A percentile compares a stretch with the other conserved stretches of the same genome.
Conservation (phyloP, 2,888 invertebrate species). For the Cataglyphis albicans region DNA sequence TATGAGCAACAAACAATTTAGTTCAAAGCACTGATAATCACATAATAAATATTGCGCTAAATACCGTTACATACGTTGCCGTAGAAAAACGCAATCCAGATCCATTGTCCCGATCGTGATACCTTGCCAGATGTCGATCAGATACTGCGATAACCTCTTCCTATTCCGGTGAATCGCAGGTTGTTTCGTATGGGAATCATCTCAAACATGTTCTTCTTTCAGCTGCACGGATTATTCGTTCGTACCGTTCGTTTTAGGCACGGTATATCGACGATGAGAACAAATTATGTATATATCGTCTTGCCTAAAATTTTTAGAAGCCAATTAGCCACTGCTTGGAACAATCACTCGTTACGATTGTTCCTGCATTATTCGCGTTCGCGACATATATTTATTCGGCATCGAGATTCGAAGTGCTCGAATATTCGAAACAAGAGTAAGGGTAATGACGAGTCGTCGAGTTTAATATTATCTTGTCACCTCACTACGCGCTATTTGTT, state of each 20-base stretch:
- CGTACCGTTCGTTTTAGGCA: neutral
- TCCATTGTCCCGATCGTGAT: neutral
- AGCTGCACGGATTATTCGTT: neutral
- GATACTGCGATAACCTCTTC: neutral
- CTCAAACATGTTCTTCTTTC: neutral
- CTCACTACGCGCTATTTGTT: neutral
- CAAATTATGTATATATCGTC: neutral
- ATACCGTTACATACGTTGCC: constrained; percentile 1
- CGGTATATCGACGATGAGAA: neutral
- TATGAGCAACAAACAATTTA: neutral
- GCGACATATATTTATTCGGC: neutral
- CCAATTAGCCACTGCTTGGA: neutral
- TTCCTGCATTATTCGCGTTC: neutral
- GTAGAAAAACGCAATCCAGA: neutral
- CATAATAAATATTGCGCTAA: neutral
- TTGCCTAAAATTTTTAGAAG: neutral
- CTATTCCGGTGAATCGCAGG: neutral
- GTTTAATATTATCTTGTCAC: neutral
- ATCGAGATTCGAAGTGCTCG: neutral
- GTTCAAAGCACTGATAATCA: too few species aligned
- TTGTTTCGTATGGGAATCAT: neutral
- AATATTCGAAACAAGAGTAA: neutral
- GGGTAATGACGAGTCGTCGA: neutral
- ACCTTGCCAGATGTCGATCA: neutral
- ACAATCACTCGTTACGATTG: constrained; percentile 20